Evolutionary conservation across 2,113 vertebrate species (phyloP).

Genomic region (Rhizomys pruinosus): DNA sequence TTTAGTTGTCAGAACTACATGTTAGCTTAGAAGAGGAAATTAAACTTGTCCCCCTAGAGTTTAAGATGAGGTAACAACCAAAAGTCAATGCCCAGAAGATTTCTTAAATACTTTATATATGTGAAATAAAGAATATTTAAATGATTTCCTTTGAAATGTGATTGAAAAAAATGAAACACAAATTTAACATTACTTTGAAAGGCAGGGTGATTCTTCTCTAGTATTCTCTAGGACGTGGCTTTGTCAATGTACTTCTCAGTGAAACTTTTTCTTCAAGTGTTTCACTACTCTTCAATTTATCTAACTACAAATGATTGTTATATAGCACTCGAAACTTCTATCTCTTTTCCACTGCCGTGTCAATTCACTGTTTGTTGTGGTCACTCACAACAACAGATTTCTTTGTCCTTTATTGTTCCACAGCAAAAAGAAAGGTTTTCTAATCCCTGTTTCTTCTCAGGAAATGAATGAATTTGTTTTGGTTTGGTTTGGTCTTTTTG

Average conservation of each 20-base stretch:
- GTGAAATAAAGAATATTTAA: neutral
- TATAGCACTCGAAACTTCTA: slow-evolving; percentile 33
- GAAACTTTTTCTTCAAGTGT: neutral
- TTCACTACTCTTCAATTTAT: too few species aligned
- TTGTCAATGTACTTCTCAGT: neutral
- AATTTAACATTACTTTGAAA: slow-evolving; percentile 44
- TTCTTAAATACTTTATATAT: neutral
- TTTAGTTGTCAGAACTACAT: neutral
- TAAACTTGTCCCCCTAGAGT: neutral
- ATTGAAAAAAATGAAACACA: slow-evolving; percentile 13
- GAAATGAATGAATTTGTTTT: fast-evolving
- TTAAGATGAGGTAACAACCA: neutral
- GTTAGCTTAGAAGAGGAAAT: neutral
- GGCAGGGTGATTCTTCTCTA: neutral
- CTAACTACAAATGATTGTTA: slow-evolving; percentile 26
- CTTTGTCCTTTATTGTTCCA: slow-evolving; percentile 55
- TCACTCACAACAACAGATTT: slow-evolving; percentile 41
- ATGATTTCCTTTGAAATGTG: slow-evolving; percentile 33
- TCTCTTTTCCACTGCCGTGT: slow-evolving; percentile 33
- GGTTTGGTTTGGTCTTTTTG: too few species aligned
- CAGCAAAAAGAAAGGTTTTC: slow-evolving; percentile 23
- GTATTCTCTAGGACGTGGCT: neutral
- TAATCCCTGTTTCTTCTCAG: neutral
- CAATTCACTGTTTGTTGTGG: neutral
- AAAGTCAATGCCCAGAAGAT: neutral